These are phyloP conservation scores for Nymphalis c-album DNA, from an alignment of 2,888 invertebrate species.

Conservation along the genomic window DNA sequence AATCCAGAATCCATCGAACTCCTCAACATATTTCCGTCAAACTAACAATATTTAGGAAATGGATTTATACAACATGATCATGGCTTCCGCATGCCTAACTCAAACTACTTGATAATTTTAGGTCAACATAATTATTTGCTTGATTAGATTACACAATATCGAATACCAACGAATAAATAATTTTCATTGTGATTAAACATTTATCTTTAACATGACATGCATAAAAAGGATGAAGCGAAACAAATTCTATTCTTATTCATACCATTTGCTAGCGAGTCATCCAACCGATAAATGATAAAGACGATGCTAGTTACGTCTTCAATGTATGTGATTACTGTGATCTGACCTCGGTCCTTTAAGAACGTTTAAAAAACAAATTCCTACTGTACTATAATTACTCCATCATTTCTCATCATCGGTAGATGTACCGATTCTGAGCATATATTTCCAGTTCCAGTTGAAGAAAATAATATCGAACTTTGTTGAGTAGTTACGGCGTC, in stretches of 20 bases:
- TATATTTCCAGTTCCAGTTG: no score
- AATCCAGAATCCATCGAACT: no score
- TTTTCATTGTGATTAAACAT: background rate
- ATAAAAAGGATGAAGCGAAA: background rate
- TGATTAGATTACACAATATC: slow-evolving; percentile 9
- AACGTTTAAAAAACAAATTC: no score
- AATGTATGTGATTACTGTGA: background rate
- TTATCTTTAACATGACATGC: background rate
- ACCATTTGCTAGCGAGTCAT: background rate
- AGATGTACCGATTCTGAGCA: no score
- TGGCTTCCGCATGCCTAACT: background rate
- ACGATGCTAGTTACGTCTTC: background rate
- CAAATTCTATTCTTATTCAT: background rate
- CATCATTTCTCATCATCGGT: no score
- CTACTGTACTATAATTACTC: no score
- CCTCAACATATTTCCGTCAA: no score
- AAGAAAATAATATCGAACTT: no score
- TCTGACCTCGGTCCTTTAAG: no score
- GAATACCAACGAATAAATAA: background rate
- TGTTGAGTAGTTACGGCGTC: no score
- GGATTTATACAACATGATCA: no score
- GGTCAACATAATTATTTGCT: background rate
- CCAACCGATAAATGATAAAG: background rate
- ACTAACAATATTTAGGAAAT: no score
- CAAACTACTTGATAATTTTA: background rate